phyloP scores from a whole-genome alignment of 2,797 vertebrate species.

The Pelodytes ibericus region DNA sequence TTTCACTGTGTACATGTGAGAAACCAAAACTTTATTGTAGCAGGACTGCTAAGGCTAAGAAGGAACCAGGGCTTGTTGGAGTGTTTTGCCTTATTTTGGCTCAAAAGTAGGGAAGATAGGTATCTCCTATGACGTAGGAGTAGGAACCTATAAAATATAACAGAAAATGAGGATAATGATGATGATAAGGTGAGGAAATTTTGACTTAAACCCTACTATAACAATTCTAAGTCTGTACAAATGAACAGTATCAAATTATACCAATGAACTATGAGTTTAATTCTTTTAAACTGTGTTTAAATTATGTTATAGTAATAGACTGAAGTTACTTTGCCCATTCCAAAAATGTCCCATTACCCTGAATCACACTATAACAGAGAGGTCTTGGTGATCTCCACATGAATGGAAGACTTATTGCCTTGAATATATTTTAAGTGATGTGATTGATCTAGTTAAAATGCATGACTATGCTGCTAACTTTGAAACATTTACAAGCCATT shows the following conservation, averaged over 20 bases:
- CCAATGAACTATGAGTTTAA: not conserved
- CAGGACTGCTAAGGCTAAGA: no score
- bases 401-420: constrained; percentile 22
- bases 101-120: no score
- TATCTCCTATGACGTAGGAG: no score
- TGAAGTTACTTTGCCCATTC: not conserved
- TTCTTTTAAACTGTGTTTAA: constrained; percentile 3
- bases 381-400: not conserved
- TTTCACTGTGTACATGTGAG: no score
- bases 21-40: no score
- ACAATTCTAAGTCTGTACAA: no score
- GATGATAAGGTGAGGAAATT: no score
- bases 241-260: not conserved
- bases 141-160: no score
- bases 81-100: no score
- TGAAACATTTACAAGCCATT: constrained; percentile 54
- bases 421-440: constrained; percentile 39
- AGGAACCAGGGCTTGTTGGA: no score
- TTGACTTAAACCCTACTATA: no score
- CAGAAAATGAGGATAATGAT: no score
- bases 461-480: constrained; percentile 47
- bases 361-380: constrained; percentile 4
- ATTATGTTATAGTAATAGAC: not conserved
- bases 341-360: not conserved
- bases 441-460: constrained; percentile 54